Evolutionary conservation across 2,113 vertebrate genomes (phyloP).

Genomic region (Hemiscyllium ocellatum): DNA sequence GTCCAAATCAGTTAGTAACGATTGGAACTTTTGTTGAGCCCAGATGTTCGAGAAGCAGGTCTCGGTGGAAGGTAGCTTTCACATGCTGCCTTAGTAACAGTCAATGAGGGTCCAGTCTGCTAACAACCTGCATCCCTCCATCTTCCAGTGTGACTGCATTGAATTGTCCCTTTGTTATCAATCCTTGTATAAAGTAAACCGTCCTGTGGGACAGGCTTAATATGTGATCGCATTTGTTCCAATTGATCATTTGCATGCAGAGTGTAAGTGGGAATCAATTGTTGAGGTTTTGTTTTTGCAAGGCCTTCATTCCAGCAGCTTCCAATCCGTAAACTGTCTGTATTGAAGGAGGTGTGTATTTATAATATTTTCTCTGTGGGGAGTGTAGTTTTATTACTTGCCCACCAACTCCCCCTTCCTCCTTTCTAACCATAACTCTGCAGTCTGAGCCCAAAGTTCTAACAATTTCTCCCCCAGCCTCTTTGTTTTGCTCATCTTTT

Average conservation of each 20-base stretch:
- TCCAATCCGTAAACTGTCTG: neutral
- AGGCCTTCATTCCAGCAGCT: neutral
- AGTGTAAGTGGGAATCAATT: neutral
- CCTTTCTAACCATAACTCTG: neutral
- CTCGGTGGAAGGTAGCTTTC: neutral
- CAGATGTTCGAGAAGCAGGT: neutral
- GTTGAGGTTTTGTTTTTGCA: neutral
- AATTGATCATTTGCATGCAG: neutral
- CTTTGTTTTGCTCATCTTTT: neutral
- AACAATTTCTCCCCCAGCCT: neutral
- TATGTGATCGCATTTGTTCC: neutral
- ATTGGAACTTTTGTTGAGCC: neutral
- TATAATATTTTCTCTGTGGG: neutral
- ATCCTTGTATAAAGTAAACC: neutral
- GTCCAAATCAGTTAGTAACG: neutral
- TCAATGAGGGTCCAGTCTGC: neutral
- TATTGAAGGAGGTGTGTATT: neutral
- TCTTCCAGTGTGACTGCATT: neutral
- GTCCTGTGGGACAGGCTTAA: neutral
- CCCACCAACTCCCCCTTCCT: neutral
- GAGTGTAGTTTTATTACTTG: neutral
- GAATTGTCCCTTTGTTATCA: neutral
- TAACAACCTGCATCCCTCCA: neutral
- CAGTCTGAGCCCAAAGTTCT: neutral
- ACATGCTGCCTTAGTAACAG: neutral